phyloP scores from a whole-genome alignment of 2,113 vertebrate species.

The Motacilla alba region DNA sequence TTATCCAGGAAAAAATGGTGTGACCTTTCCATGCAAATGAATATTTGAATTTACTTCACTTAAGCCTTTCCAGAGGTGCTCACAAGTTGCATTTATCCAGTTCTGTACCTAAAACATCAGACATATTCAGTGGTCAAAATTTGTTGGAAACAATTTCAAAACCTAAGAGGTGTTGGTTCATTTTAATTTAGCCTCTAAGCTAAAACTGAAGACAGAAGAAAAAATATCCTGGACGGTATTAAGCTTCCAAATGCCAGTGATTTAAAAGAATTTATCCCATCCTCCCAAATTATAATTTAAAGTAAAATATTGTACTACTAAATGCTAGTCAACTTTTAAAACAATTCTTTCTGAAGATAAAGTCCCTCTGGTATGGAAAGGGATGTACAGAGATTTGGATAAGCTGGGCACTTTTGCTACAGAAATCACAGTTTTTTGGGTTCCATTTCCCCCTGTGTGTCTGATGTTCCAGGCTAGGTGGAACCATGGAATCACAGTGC shows the following conservation, averaged over 20 bases:
- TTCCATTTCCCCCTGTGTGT: neutral
- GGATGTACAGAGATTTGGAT: neutral
- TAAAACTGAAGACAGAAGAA: neutral
- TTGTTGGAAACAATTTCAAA: neutral
- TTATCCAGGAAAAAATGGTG: neutral
- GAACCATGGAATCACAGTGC: neutral
- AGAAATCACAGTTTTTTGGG: neutral
- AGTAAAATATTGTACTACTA: neutral
- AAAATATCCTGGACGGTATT: neutral
- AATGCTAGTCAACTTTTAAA: neutral
- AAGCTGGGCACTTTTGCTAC: neutral
- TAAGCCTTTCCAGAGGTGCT: neutral
- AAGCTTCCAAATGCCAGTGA: neutral
- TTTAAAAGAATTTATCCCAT: neutral
- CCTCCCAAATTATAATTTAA: neutral
- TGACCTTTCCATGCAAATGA: neutral
- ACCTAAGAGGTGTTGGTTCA: neutral
- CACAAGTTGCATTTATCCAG: neutral
- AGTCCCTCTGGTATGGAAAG: neutral
- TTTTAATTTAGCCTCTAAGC: neutral
- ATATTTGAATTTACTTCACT: constrained; percentile 3
- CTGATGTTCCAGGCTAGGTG: neutral
- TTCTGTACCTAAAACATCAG: neutral
- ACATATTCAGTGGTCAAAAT: neutral
- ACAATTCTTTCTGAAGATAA: neutral